Conservation (phyloP, 2,113 vertebrate species). For the Ceratotherium simum region DNA sequence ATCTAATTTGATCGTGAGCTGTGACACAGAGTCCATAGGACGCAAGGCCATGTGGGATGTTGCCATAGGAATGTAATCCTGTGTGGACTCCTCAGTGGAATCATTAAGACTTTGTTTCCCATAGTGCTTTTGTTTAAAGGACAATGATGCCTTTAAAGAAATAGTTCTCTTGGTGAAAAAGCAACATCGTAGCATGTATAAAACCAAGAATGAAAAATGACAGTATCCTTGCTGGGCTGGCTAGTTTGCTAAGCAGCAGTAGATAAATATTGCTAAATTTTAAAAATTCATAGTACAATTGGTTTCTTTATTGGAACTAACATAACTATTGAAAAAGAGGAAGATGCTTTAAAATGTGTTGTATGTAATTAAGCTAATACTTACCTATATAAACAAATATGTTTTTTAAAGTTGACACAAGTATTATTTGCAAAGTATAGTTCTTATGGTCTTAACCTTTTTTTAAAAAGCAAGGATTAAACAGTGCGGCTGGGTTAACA, state of each 20-base stretch:
- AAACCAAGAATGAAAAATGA: background rate
- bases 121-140: background rate
- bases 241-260: rapidly evolving
- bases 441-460: background rate
- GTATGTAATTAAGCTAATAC: background rate
- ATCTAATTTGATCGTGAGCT: background rate
- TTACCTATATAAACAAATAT: rapidly evolving
- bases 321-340: background rate
- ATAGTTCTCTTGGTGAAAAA: background rate
- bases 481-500: background rate
- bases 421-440: background rate
- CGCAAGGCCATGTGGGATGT: rapidly evolving
- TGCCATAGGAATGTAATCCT: background rate
- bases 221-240: background rate
- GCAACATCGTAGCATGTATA: too few species aligned
- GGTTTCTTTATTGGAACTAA: background rate
- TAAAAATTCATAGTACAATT: rapidly evolving
- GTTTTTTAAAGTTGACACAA: too few species aligned
- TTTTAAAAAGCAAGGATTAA: background rate
- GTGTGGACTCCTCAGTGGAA: rapidly evolving
- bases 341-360: background rate
- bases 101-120: too few species aligned
- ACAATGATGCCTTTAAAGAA: background rate
- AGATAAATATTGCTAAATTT: background rate
- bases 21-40: background rate